Percentiles rank a stretch among this genome's conserved stretches.
Evolutionary conservation across 2,113 vertebrate species (phyloP).

Genomic region (Ophiodon elongatus): DNA sequence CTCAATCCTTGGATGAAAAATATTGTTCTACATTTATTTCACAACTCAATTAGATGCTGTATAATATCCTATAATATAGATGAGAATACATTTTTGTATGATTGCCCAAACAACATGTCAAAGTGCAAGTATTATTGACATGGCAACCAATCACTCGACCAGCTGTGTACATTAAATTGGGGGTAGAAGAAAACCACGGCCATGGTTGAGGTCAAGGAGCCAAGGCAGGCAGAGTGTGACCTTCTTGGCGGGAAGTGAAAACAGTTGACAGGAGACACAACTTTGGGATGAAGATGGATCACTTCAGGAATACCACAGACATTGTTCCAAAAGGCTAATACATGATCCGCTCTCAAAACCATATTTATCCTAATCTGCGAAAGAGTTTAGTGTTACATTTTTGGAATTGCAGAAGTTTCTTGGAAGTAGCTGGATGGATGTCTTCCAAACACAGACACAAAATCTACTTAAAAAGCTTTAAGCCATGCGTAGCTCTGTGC

Average conservation of each 20-base stretch:
- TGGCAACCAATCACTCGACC: not conserved
- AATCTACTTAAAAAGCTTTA: not conserved
- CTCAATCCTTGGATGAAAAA: constrained; percentile 5
- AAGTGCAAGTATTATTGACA: not conserved
- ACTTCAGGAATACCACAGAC: constrained; percentile 39
- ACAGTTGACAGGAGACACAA: constrained; percentile 46
- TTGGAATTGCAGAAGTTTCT: constrained; percentile 18
- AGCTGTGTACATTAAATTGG: not conserved
- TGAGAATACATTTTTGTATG: not conserved
- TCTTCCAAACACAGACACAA: not conserved
- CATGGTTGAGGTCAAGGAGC: constrained; percentile 38
- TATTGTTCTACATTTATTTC: constrained; percentile 18
- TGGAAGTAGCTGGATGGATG: not conserved
- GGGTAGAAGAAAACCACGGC: not conserved
- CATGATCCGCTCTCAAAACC: constrained; percentile 23
- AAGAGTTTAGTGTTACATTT: constrained; percentile 61
- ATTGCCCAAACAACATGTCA: not conserved
- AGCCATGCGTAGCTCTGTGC: not conserved
- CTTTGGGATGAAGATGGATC: constrained; percentile 54
- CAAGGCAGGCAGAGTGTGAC: constrained; percentile 41
- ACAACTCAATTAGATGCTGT: not conserved
- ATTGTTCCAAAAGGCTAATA: constrained; percentile 36
- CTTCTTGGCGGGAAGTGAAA: constrained; percentile 32
- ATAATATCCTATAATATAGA: not conserved
- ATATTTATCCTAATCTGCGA: constrained; percentile 35